Evolutionary conservation across 2,888 invertebrate genomes (phyloP), one percentile per base, ranked within the genome.

Genomic region (Gari tellinella): DNA sequence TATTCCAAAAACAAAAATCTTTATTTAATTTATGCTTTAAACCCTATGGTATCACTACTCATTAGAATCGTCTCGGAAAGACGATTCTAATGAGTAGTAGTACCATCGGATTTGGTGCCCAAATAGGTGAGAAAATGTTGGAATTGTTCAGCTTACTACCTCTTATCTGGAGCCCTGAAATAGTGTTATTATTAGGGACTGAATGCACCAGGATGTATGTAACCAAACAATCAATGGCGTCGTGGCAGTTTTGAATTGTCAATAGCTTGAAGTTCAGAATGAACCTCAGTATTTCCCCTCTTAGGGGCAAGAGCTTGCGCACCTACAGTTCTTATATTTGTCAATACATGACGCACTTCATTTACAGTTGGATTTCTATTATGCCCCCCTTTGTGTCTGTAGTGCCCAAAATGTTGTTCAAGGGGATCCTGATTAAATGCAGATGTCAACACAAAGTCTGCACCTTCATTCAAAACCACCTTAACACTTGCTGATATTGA

Each of bases 361-460:
- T 65, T 51, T 15, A 77, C 65, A 15, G 77, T 69, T 4, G 72
- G 77, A 40, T 77, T 77, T 15, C 31, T 57, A 17, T 69, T 63
- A 15, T 23, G 1, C 21, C 69, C 69, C 23, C 63, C 57, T 40
- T 56, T 66, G 17, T 51, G 41, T 46, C 67, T 37, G 38, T 67
- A 64, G 49, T 77, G 77, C n/a, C 69, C 49, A 53, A 74, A 79
- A 21, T 72, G 72, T 41, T 75, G 74, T 31, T 79, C 79, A 19
- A 75, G 56, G 0, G 72, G 68, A 40, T 79, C 75, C 23, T 79
- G 79, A 19, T 73, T 78, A 23, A 80, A 77, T 12, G 19, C 25
- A 21, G 60, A 43, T 7, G 74, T 77, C n/a, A 74, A 38, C 0
- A 76, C 49, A 53, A 67, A 77, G 5, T 25, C 15, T n/a, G 60